Conservation (phyloP, 2,113 vertebrate species). For the Grallaria varia region DNA sequence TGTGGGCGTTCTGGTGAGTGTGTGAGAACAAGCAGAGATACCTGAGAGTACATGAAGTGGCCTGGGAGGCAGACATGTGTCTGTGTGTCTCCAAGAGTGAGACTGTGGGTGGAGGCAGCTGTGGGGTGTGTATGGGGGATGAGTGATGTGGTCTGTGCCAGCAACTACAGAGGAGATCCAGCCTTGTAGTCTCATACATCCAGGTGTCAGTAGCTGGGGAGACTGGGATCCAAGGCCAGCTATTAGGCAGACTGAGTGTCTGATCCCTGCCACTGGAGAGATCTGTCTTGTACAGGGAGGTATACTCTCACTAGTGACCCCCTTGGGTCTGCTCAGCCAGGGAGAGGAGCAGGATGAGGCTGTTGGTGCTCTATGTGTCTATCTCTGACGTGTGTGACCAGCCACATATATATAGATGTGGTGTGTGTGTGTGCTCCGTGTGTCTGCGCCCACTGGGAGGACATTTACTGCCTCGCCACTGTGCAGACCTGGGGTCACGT, state of each 20-base stretch:
- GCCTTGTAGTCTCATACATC: neutral
- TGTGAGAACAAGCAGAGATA: neutral
- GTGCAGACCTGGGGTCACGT: rapidly evolving
- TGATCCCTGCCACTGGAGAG: neutral
- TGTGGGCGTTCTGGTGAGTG: neutral
- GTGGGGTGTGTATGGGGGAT: rapidly evolving
- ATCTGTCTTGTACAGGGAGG: neutral
- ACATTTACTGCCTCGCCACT: neutral
- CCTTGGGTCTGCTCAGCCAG: neutral
- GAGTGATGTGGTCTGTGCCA: neutral
- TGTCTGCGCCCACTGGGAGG: neutral
- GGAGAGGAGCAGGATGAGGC: neutral
- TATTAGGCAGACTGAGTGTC: neutral
- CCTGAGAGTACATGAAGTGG: rapidly evolving
- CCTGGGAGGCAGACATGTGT: neutral
- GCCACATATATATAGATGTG: neutral
- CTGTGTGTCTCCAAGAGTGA: neutral
- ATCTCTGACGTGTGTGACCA: neutral
- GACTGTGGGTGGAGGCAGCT: neutral
- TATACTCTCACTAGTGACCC: neutral
- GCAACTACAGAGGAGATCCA: neutral
- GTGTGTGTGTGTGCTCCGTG: rapidly evolving
- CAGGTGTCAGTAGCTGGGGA: neutral
- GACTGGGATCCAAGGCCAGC: neutral
- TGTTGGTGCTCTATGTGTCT: neutral